Percentiles rank a stretch among this genome's conserved stretches.
phyloP scores from a whole-genome alignment of 2,113 vertebrate genomes.

The Engystomops pustulosus region DNA sequence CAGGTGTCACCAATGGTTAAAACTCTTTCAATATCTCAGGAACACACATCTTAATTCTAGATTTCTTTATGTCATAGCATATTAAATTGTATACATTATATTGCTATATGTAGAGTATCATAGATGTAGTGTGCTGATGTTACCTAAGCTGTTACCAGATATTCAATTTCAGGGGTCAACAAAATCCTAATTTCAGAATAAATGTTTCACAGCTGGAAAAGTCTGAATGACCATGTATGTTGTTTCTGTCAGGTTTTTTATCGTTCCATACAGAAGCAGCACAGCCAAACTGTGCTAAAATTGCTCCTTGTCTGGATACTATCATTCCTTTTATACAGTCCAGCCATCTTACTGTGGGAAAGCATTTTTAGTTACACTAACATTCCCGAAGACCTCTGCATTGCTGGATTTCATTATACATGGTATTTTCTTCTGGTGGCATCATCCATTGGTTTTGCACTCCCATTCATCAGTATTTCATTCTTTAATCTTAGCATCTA shows the following conservation, averaged over 20 bases:
- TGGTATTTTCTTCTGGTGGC: conserved; percentile 85
- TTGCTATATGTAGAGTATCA: too few relatives aligned
- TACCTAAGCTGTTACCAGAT: too few relatives aligned
- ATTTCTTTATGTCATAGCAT: too few relatives aligned
- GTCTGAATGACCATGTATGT: neutral
- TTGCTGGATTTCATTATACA: conserved; percentile 77
- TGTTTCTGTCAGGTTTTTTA: conserved; percentile 8
- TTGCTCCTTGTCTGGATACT: conserved; percentile 84
- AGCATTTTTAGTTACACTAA: neutral
- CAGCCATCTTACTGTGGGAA: conserved; percentile 84
- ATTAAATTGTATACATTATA: too few relatives aligned
- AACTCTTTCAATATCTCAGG: too few relatives aligned
- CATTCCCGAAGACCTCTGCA: conserved; percentile 65
- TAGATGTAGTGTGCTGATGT: too few relatives aligned
- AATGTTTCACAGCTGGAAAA: too few relatives aligned
- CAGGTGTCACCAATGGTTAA: too few relatives aligned
- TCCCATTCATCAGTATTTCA: conserved; percentile 80
- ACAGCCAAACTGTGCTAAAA: conserved; percentile 25
- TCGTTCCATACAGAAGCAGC: conserved; percentile 18
- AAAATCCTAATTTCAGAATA: too few relatives aligned
- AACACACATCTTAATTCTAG: too few relatives aligned
- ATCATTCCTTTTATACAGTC: conserved; percentile 86
- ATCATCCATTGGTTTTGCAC: conserved; percentile 85
- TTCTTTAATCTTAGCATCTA: conserved; percentile 89
- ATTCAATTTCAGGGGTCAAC: too few relatives aligned